Evolutionary conservation across 2,797 vertebrate genomes (phyloP).

Genomic region (Antennarius maculatus): DNA sequence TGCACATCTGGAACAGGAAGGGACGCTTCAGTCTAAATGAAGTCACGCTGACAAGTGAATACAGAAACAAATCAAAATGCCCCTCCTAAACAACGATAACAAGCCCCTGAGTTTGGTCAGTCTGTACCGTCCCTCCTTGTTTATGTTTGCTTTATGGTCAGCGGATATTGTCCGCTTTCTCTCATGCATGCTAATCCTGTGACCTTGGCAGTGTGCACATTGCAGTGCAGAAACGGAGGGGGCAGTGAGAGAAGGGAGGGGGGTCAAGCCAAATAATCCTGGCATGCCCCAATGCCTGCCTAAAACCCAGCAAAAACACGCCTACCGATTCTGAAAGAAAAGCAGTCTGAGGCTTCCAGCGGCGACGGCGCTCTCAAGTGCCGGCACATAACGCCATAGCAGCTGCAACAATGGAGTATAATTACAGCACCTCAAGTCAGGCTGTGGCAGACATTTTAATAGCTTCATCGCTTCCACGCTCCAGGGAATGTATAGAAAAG

Average conservation of each 20-base stretch:
- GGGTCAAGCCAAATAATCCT: slow-evolving; percentile 60
- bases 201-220: slow-evolving; percentile 70
- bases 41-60: not conserved
- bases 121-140: slow-evolving; percentile 48
- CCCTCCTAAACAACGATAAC: slow-evolving; percentile 19
- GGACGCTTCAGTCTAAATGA: slow-evolving; percentile 8
- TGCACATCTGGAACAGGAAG: not conserved
- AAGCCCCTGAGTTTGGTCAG: slow-evolving; percentile 18
- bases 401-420: slow-evolving; percentile 61
- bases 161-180: slow-evolving; percentile 68
- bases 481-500: slow-evolving; percentile 67
- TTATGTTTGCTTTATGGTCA: slow-evolving; percentile 56
- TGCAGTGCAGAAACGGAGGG: slow-evolving; percentile 42
- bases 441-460: slow-evolving; percentile 63
- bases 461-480: slow-evolving; percentile 65
- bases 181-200: slow-evolving; percentile 75
- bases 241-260: slow-evolving; percentile 9
- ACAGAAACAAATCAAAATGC: slow-evolving; percentile 26
- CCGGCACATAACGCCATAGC: slow-evolving; percentile 50
- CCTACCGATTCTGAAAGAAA: slow-evolving; percentile 72
- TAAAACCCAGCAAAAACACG: slow-evolving; percentile 66
- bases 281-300: slow-evolving; percentile 66
- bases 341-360: slow-evolving; percentile 60
- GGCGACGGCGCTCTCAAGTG: slow-evolving; percentile 73
- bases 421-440: slow-evolving; percentile 68